Percentiles rank a stretch among this genome's conserved stretches.
phyloP scores from a whole-genome alignment of 2,113 vertebrate genomes.

The Apodemus speciosus region DNA sequence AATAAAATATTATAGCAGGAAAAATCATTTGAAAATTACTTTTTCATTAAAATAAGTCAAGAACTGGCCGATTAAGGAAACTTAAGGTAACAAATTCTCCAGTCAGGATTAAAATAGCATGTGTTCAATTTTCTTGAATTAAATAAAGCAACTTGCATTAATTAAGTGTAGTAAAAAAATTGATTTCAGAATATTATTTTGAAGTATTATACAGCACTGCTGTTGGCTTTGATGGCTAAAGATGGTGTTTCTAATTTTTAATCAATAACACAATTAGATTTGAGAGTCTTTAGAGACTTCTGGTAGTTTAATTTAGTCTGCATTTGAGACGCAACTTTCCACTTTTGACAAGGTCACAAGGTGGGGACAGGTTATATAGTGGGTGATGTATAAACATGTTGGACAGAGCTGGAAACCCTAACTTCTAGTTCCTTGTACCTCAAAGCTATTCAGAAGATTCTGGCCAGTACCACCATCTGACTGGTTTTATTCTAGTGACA shows the following conservation, averaged over 20 bases:
- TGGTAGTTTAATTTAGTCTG: neutral
- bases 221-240: neutral
- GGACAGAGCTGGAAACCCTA: neutral
- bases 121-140: conserved; percentile 21
- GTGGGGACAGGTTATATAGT: neutral
- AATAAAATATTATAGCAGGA: neutral
- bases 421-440: neutral
- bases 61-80: neutral
- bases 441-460: neutral
- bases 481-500: neutral
- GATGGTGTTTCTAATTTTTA: neutral
- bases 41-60: neutral
- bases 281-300: neutral
- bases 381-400: neutral
- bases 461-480: neutral
- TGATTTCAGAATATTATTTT: conserved; percentile 4
- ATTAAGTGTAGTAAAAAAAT: conserved; percentile 50
- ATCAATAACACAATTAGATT: conserved; percentile 33
- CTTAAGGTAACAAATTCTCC: neutral
- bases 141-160: conserved; percentile 15
- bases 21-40: neutral
- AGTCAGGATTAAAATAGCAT: neutral
- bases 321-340: neutral
- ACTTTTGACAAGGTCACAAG: neutral
- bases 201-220: conserved; percentile 25